Evolutionary conservation across 2,888 invertebrate species (phyloP).

Genomic region (Entomobrya proxima): DNA sequence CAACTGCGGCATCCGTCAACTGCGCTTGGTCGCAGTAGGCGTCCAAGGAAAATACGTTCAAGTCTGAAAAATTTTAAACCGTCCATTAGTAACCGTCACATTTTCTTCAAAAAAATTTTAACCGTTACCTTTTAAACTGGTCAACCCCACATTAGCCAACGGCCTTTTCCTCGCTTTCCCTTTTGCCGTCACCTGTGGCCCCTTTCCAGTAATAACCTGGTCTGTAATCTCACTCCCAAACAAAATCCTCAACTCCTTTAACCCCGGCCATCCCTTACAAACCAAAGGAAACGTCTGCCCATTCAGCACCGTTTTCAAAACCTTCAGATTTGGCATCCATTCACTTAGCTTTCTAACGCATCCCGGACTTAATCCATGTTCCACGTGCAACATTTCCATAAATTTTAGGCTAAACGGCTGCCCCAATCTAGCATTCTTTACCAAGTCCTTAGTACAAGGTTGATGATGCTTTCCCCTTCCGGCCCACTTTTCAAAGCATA

Average conservation of each 20-base stretch:
- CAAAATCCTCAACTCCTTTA: background rate
- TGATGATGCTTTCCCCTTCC: conserved; percentile 5
- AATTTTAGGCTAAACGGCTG: background rate
- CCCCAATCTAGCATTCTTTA: background rate
- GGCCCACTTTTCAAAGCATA: conserved; percentile 5
- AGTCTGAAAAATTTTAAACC: background rate
- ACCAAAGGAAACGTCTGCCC: background rate
- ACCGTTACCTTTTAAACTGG: background rate
- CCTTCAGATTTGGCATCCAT: no score
- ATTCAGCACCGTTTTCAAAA: background rate
- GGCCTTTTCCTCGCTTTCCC: background rate
- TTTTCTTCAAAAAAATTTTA: background rate
- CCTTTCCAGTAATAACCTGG: background rate
- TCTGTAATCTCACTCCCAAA: background rate
- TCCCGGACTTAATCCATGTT: background rate
- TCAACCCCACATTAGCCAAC: background rate
- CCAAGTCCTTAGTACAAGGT: background rate
- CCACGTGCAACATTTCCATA: background rate
- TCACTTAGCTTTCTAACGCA: background rate
- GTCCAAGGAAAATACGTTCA: background rate
- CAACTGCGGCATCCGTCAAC: background rate
- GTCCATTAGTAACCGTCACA: background rate
- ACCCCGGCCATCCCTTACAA: background rate
- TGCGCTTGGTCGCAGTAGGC: background rate
- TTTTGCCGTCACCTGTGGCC: no score